Conservation (phyloP, 2,888 invertebrate genomes). For the Sclerodermus sp. region DNA sequence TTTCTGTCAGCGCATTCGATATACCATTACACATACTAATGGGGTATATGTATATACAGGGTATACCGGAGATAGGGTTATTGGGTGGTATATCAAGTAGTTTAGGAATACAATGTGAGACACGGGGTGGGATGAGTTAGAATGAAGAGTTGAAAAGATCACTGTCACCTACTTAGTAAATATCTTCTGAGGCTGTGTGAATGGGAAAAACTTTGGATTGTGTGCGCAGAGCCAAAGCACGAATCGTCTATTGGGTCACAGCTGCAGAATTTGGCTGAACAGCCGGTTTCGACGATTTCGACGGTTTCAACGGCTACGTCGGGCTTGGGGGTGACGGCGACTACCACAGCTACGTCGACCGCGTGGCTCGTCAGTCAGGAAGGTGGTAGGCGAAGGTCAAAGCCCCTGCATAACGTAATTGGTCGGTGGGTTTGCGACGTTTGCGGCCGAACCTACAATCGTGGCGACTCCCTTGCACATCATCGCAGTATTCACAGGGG, state of each 20-base stretch:
- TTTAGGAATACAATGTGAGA: too few species aligned
- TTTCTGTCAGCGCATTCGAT: slow-evolving; percentile 1
- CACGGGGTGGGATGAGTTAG: too few species aligned
- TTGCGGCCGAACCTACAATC: slow-evolving; percentile 57
- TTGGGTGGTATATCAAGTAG: not conserved
- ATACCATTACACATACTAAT: too few species aligned
- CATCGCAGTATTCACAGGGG: slow-evolving; percentile 58
- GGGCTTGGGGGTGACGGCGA: slow-evolving; percentile 1
- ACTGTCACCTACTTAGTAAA: slow-evolving; percentile 10
- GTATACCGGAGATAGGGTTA: too few species aligned
- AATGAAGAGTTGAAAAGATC: not conserved
- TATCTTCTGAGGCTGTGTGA: slow-evolving; percentile 44
- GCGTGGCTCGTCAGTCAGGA: slow-evolving; percentile 16
- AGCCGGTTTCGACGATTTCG: slow-evolving; percentile 5
- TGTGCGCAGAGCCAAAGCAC: slow-evolving; percentile 54
- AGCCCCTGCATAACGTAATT: slow-evolving; percentile 50
- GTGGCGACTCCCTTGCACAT: slow-evolving; percentile 56
- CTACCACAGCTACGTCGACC: not conserved
- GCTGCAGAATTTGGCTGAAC: slow-evolving; percentile 17
- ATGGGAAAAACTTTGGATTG: slow-evolving; percentile 56
- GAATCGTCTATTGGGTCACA: slow-evolving; percentile 42
- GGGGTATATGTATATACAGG: too few species aligned
- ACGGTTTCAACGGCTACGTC: slow-evolving; percentile 6
- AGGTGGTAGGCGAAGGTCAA: slow-evolving; percentile 44
- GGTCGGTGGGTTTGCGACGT: slow-evolving; percentile 57